phyloP scores from a whole-genome alignment of 2,797 vertebrate species.

The Argyrosomus regius region DNA sequence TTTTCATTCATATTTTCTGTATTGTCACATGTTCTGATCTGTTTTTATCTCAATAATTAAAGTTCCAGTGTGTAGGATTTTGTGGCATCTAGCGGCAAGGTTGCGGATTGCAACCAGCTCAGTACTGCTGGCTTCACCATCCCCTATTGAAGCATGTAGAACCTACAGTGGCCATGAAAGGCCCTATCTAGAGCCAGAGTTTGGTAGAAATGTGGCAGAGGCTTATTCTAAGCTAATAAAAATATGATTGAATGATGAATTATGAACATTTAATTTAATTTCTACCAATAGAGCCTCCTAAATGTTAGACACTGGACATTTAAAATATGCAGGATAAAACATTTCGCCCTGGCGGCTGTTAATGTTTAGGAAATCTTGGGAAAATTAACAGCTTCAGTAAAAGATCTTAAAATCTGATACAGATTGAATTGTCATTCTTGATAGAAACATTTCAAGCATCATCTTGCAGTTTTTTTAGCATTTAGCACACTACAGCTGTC shows the following conservation, averaged over 20 bases:
- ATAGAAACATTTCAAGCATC: neutral
- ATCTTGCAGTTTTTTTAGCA: neutral
- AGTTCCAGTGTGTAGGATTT: neutral
- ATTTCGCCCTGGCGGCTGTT: conserved; percentile 1
- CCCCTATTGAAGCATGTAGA: too few relatives aligned
- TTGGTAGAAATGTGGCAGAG: too few relatives aligned
- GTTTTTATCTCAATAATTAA: neutral
- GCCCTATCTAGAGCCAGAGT: too few relatives aligned
- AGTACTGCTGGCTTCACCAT: too few relatives aligned
- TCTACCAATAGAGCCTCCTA: too few relatives aligned
- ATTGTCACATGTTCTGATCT: neutral
- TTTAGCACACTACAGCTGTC: neutral
- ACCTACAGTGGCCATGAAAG: too few relatives aligned
- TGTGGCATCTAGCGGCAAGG: too few relatives aligned
- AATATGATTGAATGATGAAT: too few relatives aligned
- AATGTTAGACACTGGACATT: too few relatives aligned
- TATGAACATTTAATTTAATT: too few relatives aligned
- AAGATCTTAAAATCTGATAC: neutral
- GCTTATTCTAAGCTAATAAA: too few relatives aligned
- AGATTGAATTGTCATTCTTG: neutral
- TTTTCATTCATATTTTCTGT: neutral
- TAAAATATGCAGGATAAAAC: conserved; percentile 9
- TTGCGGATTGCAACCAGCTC: too few relatives aligned
- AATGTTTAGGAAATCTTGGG: neutral
- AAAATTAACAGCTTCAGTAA: neutral